Conservation (phyloP, 37 sponge, comb jelly and placozoan species). For the Theonella swinhoei region DNA sequence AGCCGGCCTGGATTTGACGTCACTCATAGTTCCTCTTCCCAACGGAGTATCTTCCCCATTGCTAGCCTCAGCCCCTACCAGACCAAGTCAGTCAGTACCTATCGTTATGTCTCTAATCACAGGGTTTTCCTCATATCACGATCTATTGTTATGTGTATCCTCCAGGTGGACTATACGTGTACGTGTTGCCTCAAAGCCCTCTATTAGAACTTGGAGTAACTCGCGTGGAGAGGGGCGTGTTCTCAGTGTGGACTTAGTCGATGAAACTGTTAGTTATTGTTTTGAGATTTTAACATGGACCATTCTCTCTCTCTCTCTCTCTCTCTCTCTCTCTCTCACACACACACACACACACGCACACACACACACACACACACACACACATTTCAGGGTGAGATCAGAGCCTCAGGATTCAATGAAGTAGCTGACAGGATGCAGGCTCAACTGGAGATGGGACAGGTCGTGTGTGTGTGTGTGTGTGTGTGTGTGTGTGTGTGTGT, state of each 20-base stretch:
- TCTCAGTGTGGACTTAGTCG: conserved; percentile 84
- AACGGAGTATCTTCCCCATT: conserved; percentile 66
- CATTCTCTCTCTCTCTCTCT: not conserved
- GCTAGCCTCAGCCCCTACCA: conserved; percentile 88
- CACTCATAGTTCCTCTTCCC: not conserved
- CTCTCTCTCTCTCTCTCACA: not conserved
- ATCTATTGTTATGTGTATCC: too few relatives aligned
- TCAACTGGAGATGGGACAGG: conserved; percentile 79
- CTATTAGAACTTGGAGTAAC: conserved; percentile 85
- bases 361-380: not conserved
- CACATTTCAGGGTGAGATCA: conserved; percentile 70
- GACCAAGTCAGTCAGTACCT: conserved; percentile 65
- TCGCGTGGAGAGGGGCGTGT: conserved; percentile 90
- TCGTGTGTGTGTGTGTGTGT: too few relatives aligned
- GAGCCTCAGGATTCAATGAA: conserved; percentile 86
- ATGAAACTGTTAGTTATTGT: conserved; percentile 71
- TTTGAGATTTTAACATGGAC: not conserved
- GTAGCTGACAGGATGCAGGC: conserved; percentile 70
- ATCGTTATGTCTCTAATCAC: too few relatives aligned
- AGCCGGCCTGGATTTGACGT: conserved; percentile 27
- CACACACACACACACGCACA: not conserved
- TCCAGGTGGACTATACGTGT: conserved; percentile 88
- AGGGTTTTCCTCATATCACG: too few relatives aligned
- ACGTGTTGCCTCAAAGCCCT: conserved; percentile 80
- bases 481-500: conserved; percentile 1